Conservation (phyloP, 2,797 vertebrate genomes). For the Artibeus jamaicensis region DNA sequence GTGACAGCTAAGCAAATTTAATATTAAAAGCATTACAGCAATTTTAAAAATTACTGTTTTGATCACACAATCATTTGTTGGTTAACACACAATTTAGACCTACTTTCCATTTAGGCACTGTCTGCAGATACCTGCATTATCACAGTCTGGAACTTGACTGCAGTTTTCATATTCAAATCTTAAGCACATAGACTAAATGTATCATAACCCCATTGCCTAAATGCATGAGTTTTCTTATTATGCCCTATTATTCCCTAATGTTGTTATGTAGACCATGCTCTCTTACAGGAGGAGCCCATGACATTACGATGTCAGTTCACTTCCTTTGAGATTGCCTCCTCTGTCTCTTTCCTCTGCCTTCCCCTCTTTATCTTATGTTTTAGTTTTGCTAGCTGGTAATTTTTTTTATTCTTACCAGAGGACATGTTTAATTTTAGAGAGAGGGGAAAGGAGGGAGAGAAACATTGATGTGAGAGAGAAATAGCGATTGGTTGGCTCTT, state of each 20-base stretch:
- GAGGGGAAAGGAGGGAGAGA: not conserved
- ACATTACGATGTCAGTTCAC: not conserved
- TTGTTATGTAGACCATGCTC: not conserved
- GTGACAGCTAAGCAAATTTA: slow-evolving; percentile 2
- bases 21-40: slow-evolving; percentile 30
- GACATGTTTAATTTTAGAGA: not conserved
- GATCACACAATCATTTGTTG: not conserved
- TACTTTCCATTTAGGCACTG: not conserved
- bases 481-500: not conserved
- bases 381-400: not conserved
- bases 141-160: not conserved
- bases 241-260: not conserved
- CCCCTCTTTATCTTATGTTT: not conserved
- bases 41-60: not conserved
- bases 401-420: not conserved
- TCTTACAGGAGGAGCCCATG: not conserved
- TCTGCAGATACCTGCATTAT: not conserved
- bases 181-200: not conserved
- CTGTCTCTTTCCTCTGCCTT: not conserved
- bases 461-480: not conserved
- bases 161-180: not conserved
- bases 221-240: not conserved
- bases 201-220: not conserved
- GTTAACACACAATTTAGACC: not conserved
- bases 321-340: not conserved